Evolutionary conservation across 2,888 invertebrate species (phyloP).

Genomic region (Ctena decussata): DNA sequence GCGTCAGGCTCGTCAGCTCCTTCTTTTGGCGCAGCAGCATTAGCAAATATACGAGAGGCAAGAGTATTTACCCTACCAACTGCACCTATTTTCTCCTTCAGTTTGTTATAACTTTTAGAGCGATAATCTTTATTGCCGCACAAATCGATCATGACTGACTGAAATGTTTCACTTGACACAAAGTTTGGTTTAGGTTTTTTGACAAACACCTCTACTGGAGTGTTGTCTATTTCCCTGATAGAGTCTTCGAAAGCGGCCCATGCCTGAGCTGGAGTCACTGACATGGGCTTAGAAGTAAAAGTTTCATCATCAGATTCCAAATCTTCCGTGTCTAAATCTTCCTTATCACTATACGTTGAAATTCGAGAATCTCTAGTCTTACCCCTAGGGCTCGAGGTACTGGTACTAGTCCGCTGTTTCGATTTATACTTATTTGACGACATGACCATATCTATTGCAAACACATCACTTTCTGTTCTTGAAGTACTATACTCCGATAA

Average conservation of each 20-base stretch:
- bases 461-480: constrained; percentile 20
- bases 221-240: constrained; percentile 71
- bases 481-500: not conserved
- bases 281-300: constrained; percentile 20
- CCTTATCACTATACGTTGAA: constrained; percentile 23
- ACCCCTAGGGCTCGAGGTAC: constrained; percentile 21
- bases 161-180: constrained; percentile 74
- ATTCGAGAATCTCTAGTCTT: constrained; percentile 11
- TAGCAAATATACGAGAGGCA: constrained; percentile 51
- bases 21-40: constrained; percentile 25
- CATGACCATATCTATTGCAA: constrained; percentile 56
- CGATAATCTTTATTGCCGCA: constrained; percentile 77
- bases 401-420: not conserved
- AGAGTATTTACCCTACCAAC: constrained; percentile 61
- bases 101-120: constrained; percentile 63
- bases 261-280: constrained; percentile 32
- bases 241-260: constrained; percentile 74
- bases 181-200: constrained; percentile 74
- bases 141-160: constrained; percentile 76
- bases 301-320: constrained; percentile 51
- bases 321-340: constrained; percentile 39
- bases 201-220: constrained; percentile 54
- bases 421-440: constrained; percentile 13
- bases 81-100: constrained; percentile 67
- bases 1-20: constrained; percentile 34